Evolutionary conservation across 2,888 invertebrate genomes (phyloP).

Genomic region (Trissonchulus sp.): DNA sequence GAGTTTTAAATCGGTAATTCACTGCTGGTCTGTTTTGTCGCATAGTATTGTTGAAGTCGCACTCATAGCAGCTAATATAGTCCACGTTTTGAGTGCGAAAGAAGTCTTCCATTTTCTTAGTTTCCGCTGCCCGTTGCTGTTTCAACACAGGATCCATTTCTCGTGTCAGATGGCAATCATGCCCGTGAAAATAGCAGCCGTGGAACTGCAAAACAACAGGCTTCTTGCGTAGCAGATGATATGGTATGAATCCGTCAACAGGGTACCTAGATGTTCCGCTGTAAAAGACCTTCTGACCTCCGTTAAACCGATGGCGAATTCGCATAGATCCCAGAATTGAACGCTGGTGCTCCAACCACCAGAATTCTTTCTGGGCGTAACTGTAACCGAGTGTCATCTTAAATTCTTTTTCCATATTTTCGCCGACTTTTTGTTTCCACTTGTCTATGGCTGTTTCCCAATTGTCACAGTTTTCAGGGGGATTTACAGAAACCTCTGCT

Average conservation of each 20-base stretch:
- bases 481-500: not conserved
- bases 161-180: not conserved
- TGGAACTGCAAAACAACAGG: not conserved
- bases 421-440: not conserved
- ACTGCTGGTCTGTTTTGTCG: too few species aligned
- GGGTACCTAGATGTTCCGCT: not conserved
- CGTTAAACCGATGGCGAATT: conserved; percentile 25
- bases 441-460: not conserved
- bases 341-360: not conserved
- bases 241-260: conserved; percentile 19
- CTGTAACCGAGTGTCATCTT: not conserved
- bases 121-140: not conserved
- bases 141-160: not conserved
- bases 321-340: not conserved
- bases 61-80: not conserved
- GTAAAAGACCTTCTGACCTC: conserved; percentile 8
- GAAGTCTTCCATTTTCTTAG: not conserved
- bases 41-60: too few species aligned
- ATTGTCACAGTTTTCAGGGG: not conserved
- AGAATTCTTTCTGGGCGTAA: not conserved
- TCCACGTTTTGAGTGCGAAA: not conserved
- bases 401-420: not conserved
- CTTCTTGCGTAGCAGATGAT: not conserved
- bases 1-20: not conserved
- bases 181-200: conserved; percentile 18